Conservation (phyloP, 2,888 invertebrate species). For the Hemaris fuciformis region DNA sequence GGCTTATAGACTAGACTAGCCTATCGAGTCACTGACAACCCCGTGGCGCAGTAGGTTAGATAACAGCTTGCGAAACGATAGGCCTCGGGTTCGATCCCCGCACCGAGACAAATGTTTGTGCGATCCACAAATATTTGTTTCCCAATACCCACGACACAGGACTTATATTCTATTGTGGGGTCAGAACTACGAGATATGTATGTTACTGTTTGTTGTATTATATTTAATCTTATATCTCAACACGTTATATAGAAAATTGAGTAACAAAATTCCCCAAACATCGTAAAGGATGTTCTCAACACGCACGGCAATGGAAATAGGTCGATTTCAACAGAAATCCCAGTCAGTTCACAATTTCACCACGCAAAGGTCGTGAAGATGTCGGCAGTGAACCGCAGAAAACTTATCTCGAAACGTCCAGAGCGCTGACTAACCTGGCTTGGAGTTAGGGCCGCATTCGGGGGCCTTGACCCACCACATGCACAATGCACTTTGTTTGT, state of each 20-base stretch:
- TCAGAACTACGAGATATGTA: too few species aligned
- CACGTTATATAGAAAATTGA: too few species aligned
- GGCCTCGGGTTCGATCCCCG: too few species aligned
- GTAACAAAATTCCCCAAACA: too few species aligned
- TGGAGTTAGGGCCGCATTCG: not conserved
- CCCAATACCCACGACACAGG: not conserved
- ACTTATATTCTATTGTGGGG: too few species aligned
- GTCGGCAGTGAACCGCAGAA: not conserved
- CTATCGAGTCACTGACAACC: too few species aligned
- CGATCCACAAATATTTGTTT: not conserved
- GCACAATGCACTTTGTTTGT: not conserved
- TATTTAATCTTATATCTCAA: not conserved
- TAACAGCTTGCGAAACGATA: too few species aligned
- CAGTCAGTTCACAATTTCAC: not conserved
- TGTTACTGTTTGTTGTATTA: not conserved
- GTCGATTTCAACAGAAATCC: not conserved
- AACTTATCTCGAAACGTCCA: conserved; percentile 2
- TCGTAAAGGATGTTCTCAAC: not conserved
- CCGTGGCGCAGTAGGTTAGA: too few species aligned
- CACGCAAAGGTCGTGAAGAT: conserved; percentile 1
- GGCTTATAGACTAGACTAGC: too few species aligned
- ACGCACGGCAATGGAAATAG: not conserved
- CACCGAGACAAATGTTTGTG: not conserved
- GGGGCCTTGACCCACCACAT: not conserved
- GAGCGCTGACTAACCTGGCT: not conserved